Evolutionary conservation across 1,140 invertebrate species (phyloP), one percentile per base, ranked within the genome.

Genomic region (Neuroterus valhalla): DNA sequence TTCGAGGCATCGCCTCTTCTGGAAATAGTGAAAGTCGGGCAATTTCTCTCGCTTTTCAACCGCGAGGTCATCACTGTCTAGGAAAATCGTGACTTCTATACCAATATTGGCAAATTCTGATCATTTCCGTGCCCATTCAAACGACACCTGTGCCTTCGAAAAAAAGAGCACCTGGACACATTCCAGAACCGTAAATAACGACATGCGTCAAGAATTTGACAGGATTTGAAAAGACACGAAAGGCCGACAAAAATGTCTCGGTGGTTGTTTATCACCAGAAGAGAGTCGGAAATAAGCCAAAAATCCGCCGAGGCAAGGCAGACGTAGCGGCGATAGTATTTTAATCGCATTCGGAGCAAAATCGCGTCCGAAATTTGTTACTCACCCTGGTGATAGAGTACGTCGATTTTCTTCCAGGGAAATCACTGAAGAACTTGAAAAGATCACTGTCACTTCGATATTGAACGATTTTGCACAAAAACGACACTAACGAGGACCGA

Each of bases 401-500:
- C 11, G 23, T 14, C 31, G 26, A 14, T 62, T 62, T 62, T n/a
- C 50, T 50, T 72, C 77, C 50, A 50, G 31, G 69, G 17, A 38
- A 46, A 52, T 72, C 72, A 66, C 69, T 68, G 66, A 66, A 45
- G 46, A 48, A 70, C 74, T 73, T 62, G 66, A 17, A 68, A 68
- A 45, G 66, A 77, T 69, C 74, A 67, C 62, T 73, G 66, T 66
- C 79, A 77, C 70, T 66, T 46, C 77, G 66, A 72, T 81, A 81
- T 71, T 15, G 75, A 75, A 12, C 72, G 70, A 73, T 78, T 83
- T 79, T 83, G 78, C 75, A 72, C 79, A 72, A 55, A 80, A 76
- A 78, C 76, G 67, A 70, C 77, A 68, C 55, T 68, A 72, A 77
- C 68, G 45, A 62, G 31, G 26, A 31, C 23, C n/a, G 76, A 79